Evolutionary conservation across 2,797 vertebrate genomes (phyloP), one percentile per base, ranked within the genome.

Genomic region (Uromys caudimaculatus): DNA sequence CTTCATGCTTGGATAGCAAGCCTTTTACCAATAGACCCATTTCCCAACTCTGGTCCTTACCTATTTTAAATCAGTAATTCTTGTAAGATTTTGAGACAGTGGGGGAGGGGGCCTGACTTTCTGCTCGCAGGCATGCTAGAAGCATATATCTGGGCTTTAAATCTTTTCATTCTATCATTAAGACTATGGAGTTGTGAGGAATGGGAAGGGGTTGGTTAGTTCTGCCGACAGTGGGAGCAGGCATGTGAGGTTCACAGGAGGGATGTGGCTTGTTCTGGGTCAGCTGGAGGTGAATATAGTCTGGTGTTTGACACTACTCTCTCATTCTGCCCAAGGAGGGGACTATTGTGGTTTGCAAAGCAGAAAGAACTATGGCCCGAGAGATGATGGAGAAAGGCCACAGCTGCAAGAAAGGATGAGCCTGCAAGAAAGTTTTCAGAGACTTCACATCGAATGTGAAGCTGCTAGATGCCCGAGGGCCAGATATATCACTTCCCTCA

Each of bases 71-170:
- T 24, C 24, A 56, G 29, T 56, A n/a, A 58, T 77, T 76, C 13
- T 35, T 64, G 35, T 35, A 90, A 75, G 32, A 24, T 90, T 91
- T 94, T 89, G 64, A 13, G 60, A 92, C 58, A 91, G 56, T 44
- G 5, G 3, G 32, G 24, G 44, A 44, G 44, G 44, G 44, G 23
- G 19, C 35, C 6, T n/a, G 38, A 73, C 29, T 77, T 96, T 95
- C 11, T 91, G 24, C 12, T 89, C 32, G 17, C 12, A 92, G 91
- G 38, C 41, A 32, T 56, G 10, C 62, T 91, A 71, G 47, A 21
- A 29, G 60, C 62, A 84, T 29, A 86, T 32, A 89, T 16, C 35
- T 88, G 1, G 24, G 29, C 77, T 62, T 56, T 35, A 21, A 47
- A 24, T 78, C 21, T 35, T 62, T 92, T 58, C 1, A 0, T 73